Evolutionary conservation across 2,888 invertebrate species (phyloP), one percentile per base, ranked within the genome.

Genomic region (Cordilura impudica): DNA sequence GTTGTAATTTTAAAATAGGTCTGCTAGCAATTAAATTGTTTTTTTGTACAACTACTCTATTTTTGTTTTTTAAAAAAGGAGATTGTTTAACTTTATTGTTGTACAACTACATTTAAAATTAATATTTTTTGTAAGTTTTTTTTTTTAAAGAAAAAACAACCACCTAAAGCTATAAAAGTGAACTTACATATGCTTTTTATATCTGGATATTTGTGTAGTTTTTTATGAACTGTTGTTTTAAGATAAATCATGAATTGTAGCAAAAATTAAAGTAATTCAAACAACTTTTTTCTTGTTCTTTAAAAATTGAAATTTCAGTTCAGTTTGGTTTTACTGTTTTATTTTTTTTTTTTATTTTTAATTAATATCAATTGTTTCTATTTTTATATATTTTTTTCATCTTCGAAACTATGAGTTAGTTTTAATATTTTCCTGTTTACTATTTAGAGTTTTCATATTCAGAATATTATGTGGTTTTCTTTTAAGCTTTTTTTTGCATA

Each of bases 391-490:
- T 54, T 47, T 61, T n/a, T n/a, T n/a, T n/a, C n/a, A n/a, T n/a
- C n/a, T n/a, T n/a, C n/a, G n/a, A n/a, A n/a, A n/a, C n/a, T n/a
- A 51, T 29, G 21, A 12, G 7, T 56, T 43, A n/a, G 23, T 47
- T 54, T 45, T 19, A 31, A 29, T 61, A 12, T 54, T 53, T 49
- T 69, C 45, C n/a, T 19, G 8, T 21, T 47, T 23, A 66, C 63
- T 61, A 56, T 69, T 67, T 47, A 74, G 79, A 79, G 79, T 79
- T 79, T 79, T 79, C 75, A 71, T 61, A 79, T 79, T 79, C 75
- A 71, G 61, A 79, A 75, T 66, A 49, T 75, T 66, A 75, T 71
- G 79, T 75, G 79, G 79, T 45, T 69, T 73, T 73, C 49, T 19
- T 10, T 66, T 51, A 21, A 2, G 43, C 51, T 19, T 53, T 53